Base-by-base conservation (phyloP, 2,888 invertebrate species). In the Ypsolopha sequella region DNA sequence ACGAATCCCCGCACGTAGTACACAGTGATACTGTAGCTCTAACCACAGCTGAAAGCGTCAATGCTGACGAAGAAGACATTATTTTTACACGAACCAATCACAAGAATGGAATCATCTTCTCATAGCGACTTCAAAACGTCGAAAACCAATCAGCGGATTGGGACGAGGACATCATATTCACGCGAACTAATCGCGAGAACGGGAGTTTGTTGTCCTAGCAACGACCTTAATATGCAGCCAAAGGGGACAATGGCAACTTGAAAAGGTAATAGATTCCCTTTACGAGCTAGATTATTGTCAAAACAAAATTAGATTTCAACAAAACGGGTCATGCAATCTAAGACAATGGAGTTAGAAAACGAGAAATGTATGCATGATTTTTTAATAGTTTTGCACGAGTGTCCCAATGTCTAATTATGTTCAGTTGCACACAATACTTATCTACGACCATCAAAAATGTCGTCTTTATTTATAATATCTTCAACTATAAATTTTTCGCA, bases 1-100 rank as follows among this genome's bases (percentile, higher is more conserved):
- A 95, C 75, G 95, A 96, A 74, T 95, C 96, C 2, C 95, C 95
- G 0, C 96, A 96, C 71, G 93, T 95, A n/a, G 84, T 95, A 0
- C 87, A 88, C 67, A 76, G 85, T 61, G 86, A 86, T 58, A 81
- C 77, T 0, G 77, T 78, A 3, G 82, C 85, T 1, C 70, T 85
- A 4, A 79, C 84, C 1, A 59, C 77, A 0, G 76, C 77, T 0
- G 80, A 80, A 39, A 66, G 69, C 56, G 62, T 76, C 51, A 80
- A 81, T 60, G 80, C 73, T 0, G 87, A 87, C 51, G 87, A 87
- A n/a, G 87, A 87, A 53, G 87, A 87, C 0, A 70, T 87, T 4
- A 78, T 87, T 57, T 87, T 85, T 63, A 78, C 82, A 0, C 61
- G 84, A 24, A 60, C 73, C 6, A 50, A 72, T 11, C 72, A 72